phyloP scores from a whole-genome alignment of 2,113 vertebrate genomes.

The Halcyon malimbica region DNA sequence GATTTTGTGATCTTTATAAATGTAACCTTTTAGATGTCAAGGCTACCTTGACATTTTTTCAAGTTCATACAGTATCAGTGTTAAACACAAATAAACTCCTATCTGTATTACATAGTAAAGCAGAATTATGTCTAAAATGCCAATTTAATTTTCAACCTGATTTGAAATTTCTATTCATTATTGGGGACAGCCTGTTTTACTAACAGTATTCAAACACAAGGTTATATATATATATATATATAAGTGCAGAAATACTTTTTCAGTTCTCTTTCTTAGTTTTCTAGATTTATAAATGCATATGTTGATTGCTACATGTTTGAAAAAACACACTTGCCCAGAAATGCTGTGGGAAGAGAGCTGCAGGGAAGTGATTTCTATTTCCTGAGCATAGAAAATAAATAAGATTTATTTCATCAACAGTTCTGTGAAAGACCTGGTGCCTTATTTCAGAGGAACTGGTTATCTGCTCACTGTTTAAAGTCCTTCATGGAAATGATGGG shows the following conservation, averaged over 20 bases:
- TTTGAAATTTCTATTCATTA: not conserved
- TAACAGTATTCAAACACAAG: not conserved
- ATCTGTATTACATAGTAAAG: not conserved
- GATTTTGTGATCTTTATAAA: not conserved
- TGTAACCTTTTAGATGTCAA: not conserved
- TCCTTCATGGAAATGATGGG: not conserved
- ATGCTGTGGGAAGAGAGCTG: not conserved
- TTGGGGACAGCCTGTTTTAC: not conserved
- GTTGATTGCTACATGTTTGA: not conserved
- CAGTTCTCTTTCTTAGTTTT: not conserved
- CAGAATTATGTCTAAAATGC: not conserved
- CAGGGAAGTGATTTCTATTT: not conserved
- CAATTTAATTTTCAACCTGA: not conserved
- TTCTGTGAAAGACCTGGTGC: not conserved
- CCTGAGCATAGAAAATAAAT: not conserved
- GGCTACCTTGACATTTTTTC: not conserved
- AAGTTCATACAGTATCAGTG: not conserved
- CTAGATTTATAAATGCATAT: not conserved
- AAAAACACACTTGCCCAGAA: not conserved
- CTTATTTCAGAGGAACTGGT: not conserved
- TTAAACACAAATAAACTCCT: not conserved
- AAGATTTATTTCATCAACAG: not conserved
- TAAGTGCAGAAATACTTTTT: not conserved
- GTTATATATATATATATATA: accelerated
- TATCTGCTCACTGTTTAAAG: not conserved